These are phyloP conservation scores for Zaprionus lineosus DNA, from an alignment of 2,888 invertebrate species.

Conservation along the genomic window DNA sequence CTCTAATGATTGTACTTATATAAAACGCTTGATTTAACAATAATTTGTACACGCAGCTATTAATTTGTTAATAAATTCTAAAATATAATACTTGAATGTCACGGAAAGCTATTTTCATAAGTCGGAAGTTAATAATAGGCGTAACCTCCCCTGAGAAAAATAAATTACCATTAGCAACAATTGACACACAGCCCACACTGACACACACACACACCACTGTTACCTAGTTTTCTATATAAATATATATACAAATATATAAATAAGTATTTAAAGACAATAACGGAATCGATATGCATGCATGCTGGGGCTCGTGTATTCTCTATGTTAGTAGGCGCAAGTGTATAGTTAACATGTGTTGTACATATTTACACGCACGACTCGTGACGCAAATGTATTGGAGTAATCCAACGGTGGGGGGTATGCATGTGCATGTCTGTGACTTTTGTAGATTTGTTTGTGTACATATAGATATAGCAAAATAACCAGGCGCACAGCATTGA, in stretches of 20 bases:
- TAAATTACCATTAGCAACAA: no score
- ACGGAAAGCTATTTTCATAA: no score
- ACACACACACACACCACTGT: no score
- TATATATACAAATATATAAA: neutral
- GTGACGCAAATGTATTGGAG: slow-evolving; percentile 16
- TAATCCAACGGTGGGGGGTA: slow-evolving; percentile 2
- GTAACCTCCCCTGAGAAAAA: no score
- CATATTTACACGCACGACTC: slow-evolving; percentile 59
- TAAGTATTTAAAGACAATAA: slow-evolving; percentile 12
- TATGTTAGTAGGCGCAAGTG: slow-evolving; percentile 10
- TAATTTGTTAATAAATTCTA: no score
- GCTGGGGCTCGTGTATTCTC: slow-evolving; percentile 4
- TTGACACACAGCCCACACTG: no score
- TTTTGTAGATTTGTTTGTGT: slow-evolving; percentile 80
- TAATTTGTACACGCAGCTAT: no score
- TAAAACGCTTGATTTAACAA: no score
- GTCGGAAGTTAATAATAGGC: no score
- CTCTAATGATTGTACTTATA: no score
- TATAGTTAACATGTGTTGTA: slow-evolving; percentile 47
- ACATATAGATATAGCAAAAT: slow-evolving; percentile 79
- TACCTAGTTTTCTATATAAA: neutral
- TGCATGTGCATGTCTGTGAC: slow-evolving; percentile 70
- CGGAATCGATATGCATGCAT: slow-evolving; percentile 38
- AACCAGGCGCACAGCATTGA: slow-evolving; percentile 76
- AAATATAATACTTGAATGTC: no score